These are phyloP conservation scores for Parnassius orleans DNA, from an alignment of 2,888 invertebrate species.

Conservation along the genomic window DNA sequence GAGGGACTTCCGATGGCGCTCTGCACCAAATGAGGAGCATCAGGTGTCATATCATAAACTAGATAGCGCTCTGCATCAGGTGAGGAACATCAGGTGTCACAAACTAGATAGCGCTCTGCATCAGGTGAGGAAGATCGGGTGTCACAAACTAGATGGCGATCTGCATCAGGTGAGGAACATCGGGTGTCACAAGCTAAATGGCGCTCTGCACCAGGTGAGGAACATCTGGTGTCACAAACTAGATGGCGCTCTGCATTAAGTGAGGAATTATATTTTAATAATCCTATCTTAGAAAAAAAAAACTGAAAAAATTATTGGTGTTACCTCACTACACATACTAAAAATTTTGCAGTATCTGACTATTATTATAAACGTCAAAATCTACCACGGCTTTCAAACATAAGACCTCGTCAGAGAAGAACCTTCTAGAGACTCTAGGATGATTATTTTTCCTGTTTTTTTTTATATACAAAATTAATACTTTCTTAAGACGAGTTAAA, in stretches of 20 bases:
- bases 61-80: neutral
- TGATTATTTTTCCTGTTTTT: too few relatives aligned
- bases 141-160: neutral
- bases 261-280: too few relatives aligned
- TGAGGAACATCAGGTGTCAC: neutral
- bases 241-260: too few relatives aligned
- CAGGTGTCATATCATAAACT: neutral
- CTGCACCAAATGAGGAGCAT: too few relatives aligned
- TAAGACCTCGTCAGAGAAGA: neutral
- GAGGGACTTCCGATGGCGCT: neutral
- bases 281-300: conserved; percentile 68
- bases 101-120: neutral
- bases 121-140: neutral
- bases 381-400: too few relatives aligned
- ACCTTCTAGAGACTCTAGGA: too few relatives aligned
- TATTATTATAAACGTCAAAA: too few relatives aligned
- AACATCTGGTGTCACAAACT: too few relatives aligned
- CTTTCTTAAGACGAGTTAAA: too few relatives aligned
- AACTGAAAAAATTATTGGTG: neutral
- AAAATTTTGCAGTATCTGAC: too few relatives aligned
- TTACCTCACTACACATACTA: too few relatives aligned
- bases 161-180: neutral
- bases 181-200: neutral
- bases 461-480: too few relatives aligned
- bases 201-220: neutral